Evolutionary conservation across 2,797 vertebrate species (phyloP).

Genomic region (Ambastaia sidthimunki): DNA sequence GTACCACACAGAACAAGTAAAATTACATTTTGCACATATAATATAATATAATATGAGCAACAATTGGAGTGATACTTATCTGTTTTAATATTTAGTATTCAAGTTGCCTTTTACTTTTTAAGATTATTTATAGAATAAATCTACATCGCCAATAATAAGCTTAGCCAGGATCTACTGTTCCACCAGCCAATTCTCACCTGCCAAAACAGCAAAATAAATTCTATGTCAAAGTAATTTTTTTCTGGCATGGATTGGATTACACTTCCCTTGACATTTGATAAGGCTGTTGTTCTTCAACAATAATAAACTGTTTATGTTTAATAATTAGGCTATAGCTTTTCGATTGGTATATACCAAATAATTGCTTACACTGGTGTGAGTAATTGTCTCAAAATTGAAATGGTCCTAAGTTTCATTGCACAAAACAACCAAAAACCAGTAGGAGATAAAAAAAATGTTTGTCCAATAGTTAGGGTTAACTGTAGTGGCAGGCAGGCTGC

Average conservation of each 20-base stretch:
- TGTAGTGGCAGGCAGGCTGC: not conserved
- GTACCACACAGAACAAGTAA: too few relatives aligned
- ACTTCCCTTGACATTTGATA: not conserved
- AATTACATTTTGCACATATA: too few relatives aligned
- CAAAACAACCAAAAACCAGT: not conserved
- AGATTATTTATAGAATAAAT: not conserved
- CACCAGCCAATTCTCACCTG: not conserved
- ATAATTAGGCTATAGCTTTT: slow-evolving; percentile 33
- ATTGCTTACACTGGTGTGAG: not conserved
- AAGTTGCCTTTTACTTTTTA: not conserved
- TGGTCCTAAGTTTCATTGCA: not conserved
- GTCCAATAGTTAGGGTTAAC: too few relatives aligned
- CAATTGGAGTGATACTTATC: too few relatives aligned
- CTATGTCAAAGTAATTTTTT: not conserved
- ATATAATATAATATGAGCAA: too few relatives aligned
- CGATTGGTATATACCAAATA: not conserved
- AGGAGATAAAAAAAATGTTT: not conserved
- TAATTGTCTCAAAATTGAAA: not conserved
- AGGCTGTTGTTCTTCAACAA: not conserved
- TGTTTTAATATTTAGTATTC: not conserved
- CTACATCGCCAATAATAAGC: not conserved
- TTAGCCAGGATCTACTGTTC: not conserved
- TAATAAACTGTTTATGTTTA: slow-evolving; percentile 18
- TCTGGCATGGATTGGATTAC: not conserved
- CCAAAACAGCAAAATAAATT: not conserved